Evolutionary conservation across 2,113 vertebrate species (phyloP).

Genomic region (Gymnobelideus leadbeateri): DNA sequence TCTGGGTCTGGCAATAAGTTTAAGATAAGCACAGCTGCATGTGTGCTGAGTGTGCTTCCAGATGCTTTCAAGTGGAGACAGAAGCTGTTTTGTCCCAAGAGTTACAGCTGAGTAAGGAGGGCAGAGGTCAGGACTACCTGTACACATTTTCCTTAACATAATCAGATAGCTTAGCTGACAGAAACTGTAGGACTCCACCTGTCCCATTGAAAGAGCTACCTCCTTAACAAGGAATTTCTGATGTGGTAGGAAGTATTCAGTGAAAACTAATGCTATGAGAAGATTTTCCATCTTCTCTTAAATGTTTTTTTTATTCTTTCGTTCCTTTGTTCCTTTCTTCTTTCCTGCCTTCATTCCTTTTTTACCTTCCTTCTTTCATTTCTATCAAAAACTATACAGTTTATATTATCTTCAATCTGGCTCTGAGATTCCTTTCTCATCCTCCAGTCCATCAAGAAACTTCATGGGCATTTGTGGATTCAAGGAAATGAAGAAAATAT

Average conservation of each 20-base stretch:
- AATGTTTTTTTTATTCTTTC: background rate
- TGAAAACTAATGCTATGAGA: slow-evolving; percentile 24
- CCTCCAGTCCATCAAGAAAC: slow-evolving; percentile 52
- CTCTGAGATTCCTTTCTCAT: background rate
- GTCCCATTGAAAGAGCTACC: slow-evolving; percentile 51
- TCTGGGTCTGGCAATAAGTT: slow-evolving; percentile 70
- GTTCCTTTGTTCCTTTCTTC: slow-evolving; percentile 1
- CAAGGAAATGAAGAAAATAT: slow-evolving; percentile 62
- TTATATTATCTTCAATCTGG: background rate
- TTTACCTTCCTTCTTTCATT: background rate
- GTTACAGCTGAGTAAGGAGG: slow-evolving; percentile 70
- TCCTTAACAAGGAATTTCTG: slow-evolving; percentile 57
- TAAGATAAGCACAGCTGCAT: slow-evolving; percentile 77
- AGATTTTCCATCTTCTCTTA: slow-evolving; percentile 25
- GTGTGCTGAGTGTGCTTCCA: slow-evolving; percentile 71
- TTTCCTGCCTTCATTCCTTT: background rate
- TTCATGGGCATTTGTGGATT: slow-evolving; percentile 70
- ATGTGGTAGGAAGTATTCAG: slow-evolving; percentile 19
- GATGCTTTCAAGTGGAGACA: slow-evolving; percentile 70
- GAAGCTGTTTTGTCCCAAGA: slow-evolving; percentile 68
- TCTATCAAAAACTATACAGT: background rate
- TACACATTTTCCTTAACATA: slow-evolving; percentile 62
- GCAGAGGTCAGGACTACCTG: slow-evolving; percentile 75
- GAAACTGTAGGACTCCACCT: slow-evolving; percentile 43
- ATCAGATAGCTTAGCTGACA: slow-evolving; percentile 66